Evolutionary conservation across 2,797 vertebrate genomes (phyloP), one percentile per base, ranked within the genome.

Genomic region (Dendrocincla tyrannina): DNA sequence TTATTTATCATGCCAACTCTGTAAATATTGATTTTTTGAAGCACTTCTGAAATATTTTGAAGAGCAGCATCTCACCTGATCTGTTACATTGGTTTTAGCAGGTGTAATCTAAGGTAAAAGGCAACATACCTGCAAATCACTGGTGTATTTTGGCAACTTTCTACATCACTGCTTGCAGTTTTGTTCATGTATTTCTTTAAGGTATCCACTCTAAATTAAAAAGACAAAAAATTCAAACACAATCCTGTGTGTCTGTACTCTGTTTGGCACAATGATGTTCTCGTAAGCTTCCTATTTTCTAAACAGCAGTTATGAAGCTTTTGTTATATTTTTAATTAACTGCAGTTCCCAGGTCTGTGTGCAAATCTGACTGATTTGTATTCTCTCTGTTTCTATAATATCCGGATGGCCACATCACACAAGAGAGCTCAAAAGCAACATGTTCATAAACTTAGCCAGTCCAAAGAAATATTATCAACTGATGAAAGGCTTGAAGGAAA

Each of bases 401-500:
- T 96, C 94, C 83, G 5, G 78, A 10, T 6, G 12, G 62, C 44
- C 80, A 79, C 77, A 60, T 49, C 77, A 79, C 88, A 49, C 39
- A 41, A 37, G 28, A 68, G 30, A 82, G 63, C 63, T 92, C 55
- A 73, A 79, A 89, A 12, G 12, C 62, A 77, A 88, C 35, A 7
- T 39, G 67, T 46, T 96, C 93, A 93, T 95, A 92, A 95, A 55
- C 76, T 39, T 6, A 46, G 52, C 28, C 56, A n/a, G 70, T 17
- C 60, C 81, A 77, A 74, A 88, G 49, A 75, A 93, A 76, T 59
- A 58, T 86, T 77, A 91, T 62, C 62, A 73, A 28, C 69, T 14
- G 85, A 95, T 94, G 95, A 77, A 86, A 82, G 47, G 7, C 52
- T 70, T 67, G 67, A 76, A 95, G 95, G 96, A 97, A 96, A 97